These are phyloP conservation scores for Hyppa rectilinea DNA, from an alignment of 2,888 invertebrate genomes.

Conservation along the genomic window DNA sequence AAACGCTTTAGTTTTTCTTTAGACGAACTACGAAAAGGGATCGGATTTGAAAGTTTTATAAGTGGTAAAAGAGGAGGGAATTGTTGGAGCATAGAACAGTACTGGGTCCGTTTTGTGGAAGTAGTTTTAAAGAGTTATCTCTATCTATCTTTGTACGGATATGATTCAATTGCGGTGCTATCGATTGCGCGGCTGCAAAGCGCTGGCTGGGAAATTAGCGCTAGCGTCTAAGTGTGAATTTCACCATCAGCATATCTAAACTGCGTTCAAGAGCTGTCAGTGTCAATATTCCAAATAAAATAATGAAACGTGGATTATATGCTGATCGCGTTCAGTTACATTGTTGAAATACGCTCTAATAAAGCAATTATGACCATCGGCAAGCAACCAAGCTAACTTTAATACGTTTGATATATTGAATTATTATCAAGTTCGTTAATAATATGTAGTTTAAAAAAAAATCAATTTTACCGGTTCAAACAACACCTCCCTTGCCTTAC, in stretches of 20 bases:
- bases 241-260: no score
- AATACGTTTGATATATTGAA: not conserved
- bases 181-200: conserved; percentile 13
- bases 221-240: no score
- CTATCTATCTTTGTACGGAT: not conserved
- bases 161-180: conserved; percentile 13
- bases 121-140: conserved; percentile 23
- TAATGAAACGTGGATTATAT: no score
- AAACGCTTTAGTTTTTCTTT: conserved; percentile 46
- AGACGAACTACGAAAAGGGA: conserved; percentile 48
- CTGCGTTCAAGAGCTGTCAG: no score
- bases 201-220: not conserved
- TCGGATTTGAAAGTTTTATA: conserved; percentile 52
- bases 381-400: not conserved
- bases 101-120: conserved; percentile 6
- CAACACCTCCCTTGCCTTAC: not conserved
- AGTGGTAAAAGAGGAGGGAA: conserved; percentile 28
- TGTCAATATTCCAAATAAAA: no score
- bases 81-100: conserved; percentile 12
- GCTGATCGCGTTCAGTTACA: no score
- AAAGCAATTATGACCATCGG: not conserved
- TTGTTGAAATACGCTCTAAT: no score
- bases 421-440: not conserved
- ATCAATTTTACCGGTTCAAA: not conserved
- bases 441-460: not conserved